phyloP scores from a whole-genome alignment of 2,113 vertebrate species.

The Notarius quadriscutis region DNA sequence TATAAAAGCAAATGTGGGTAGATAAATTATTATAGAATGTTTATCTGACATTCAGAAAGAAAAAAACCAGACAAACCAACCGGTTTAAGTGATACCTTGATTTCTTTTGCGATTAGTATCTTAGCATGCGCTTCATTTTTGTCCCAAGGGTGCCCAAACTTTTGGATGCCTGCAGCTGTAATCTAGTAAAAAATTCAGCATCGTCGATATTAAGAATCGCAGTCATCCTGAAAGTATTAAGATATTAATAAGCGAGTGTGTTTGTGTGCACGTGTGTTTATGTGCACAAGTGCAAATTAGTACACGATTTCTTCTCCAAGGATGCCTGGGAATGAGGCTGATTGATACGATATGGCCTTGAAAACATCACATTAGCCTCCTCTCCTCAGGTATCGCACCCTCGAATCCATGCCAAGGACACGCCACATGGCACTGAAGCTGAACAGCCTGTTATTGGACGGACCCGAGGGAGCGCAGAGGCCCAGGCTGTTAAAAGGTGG shows the following conservation, averaged over 20 bases:
- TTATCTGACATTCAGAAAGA: not conserved
- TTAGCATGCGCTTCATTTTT: constrained; percentile 7
- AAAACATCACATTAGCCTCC: constrained; percentile 47
- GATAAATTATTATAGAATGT: not conserved
- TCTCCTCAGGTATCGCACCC: constrained; percentile 49
- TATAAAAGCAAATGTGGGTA: not conserved
- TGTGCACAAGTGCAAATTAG: not conserved
- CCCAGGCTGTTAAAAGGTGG: constrained; percentile 49
- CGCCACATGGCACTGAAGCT: constrained; percentile 41
- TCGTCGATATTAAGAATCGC: not conserved
- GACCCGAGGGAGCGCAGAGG: constrained; percentile 20
- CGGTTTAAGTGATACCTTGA: not conserved
- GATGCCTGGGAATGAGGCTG: constrained; percentile 45
- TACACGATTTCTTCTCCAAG: constrained; percentile 3
- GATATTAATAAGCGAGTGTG: not conserved
- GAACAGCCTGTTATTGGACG: constrained; percentile 41
- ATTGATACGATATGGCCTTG: constrained; percentile 39
- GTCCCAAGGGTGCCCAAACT: not conserved
- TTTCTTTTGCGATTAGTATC: not conserved
- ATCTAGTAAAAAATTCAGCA: not conserved
- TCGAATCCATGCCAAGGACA: constrained; percentile 45
- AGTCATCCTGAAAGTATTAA: not conserved
- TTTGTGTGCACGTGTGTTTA: not conserved
- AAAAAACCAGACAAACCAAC: not conserved
- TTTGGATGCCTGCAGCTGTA: not conserved